Base-by-base conservation (phyloP, 2,888 invertebrate species). In the Brachylomia viminalis region DNA sequence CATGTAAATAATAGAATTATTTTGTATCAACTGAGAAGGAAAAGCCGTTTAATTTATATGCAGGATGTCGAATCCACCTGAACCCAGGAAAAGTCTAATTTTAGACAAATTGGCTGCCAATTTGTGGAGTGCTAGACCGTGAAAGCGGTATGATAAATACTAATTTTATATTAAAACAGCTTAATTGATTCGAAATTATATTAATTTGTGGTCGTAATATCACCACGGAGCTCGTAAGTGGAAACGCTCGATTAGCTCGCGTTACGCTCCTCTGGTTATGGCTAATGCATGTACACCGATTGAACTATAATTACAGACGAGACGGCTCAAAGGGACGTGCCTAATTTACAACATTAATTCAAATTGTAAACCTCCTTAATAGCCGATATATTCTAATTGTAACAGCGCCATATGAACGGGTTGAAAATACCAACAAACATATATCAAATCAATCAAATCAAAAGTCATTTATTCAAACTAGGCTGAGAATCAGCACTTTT, bases 231-330 rank as follows among this genome's bases (percentile, higher is more conserved):
- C 15, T 69, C 42, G 23, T 65, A 42, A 56, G 38, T 69, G n/a
- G 45, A 15, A 2, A 38, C 38, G 71, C 76, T 71, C 64, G 54
- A 61, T 75, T 69, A 38, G 49, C 30, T 75, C 38, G 2, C 52
- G 38, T 68, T 64, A 56, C 75, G 69, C 79, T 59, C 8, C 59
- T 64, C 59, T 62, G 68, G 33, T 52, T 69, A 68, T 38, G 64
- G 23, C 5, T 76, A 77, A 65, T 61, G 42, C 45, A 42, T 49
- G 8, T 47, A 58, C 54, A 68, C 30, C 45, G 5, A 73, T 79
- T 58, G 17, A 79, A 62, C 81, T 68, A 68, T 85, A 65, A 80
- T 85, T 75, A 81, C 52, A 61, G 23, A 61, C n/a, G 13, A 33
- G 13, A 49, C 6, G 4, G 47, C 30, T 76, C 38, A 17, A 45